Evolutionary conservation across 2,888 invertebrate genomes (phyloP).

Genomic region (Xestoiulus laeticollis): DNA sequence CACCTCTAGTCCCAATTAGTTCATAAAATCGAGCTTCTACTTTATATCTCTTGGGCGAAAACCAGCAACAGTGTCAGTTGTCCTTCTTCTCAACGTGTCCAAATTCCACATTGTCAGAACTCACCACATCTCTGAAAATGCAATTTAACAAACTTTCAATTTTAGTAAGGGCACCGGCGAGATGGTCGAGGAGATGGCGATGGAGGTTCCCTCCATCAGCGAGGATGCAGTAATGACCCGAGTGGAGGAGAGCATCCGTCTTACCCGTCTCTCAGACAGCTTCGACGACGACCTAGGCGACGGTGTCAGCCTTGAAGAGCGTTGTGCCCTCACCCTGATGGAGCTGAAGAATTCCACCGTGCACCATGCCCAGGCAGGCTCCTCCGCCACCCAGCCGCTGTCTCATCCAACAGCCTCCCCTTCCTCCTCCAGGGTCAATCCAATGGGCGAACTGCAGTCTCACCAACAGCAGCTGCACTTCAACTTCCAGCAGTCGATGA

Average conservation of each 20-base stretch:
- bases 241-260: background rate
- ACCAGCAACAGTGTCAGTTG: no score
- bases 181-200: background rate
- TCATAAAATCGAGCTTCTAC: no score
- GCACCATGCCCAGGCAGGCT: conserved; percentile 42
- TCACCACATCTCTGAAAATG: no score
- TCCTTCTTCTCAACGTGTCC: no score
- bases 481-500: background rate
- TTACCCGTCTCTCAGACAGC: conserved; percentile 43
- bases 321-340: conserved; percentile 55
- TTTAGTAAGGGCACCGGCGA: background rate
- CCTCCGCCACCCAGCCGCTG: background rate
- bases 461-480: background rate
- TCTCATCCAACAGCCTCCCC: background rate
- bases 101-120: no score
- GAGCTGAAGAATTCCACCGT: conserved; percentile 54
- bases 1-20: no score
- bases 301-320: conserved; percentile 55
- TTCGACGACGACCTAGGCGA: conserved; percentile 49
- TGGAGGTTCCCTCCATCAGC: background rate
- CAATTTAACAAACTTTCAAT: background rate
- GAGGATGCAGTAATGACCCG: background rate
- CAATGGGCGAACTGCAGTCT: conserved; percentile 13
- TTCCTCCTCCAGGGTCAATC: background rate
- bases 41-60: no score